These are phyloP conservation scores for Erinaceus europaeus DNA, from an alignment of 2,113 vertebrate genomes.

Conservation along the genomic window DNA sequence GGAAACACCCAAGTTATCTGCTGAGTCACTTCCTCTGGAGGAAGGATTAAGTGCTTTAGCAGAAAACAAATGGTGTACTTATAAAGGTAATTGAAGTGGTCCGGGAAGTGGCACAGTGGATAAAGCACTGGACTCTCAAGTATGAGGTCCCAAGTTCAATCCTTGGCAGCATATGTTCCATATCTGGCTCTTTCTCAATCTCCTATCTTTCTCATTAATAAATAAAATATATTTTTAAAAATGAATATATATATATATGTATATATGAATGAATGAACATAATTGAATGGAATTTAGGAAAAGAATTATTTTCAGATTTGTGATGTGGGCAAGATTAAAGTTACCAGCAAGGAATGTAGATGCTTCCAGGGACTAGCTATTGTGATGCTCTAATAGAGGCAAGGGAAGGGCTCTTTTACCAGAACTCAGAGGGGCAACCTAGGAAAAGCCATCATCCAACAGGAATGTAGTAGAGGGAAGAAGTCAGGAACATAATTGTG, in stretches of 20 bases:
- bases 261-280: too few species aligned
- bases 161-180: too few species aligned
- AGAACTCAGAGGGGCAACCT: background rate
- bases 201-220: too few species aligned
- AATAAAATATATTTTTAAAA: too few species aligned
- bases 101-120: too few species aligned
- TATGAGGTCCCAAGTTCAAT: too few species aligned
- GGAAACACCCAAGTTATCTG: background rate
- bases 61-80: background rate
- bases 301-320: conserved; percentile 1
- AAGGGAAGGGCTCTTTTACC: background rate
- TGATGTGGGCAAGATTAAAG: background rate
- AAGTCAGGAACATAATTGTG: background rate
- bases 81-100: background rate
- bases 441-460: background rate
- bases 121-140: too few species aligned
- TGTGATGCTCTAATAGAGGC: conserved; percentile 3
- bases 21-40: conserved; percentile 17
- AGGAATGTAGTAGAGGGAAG: background rate
- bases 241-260: too few species aligned
- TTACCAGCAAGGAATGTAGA: background rate
- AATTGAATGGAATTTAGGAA: conserved; percentile 2
- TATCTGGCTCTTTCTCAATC: too few species aligned
- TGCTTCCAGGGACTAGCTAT: conserved; percentile 15
- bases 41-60: background rate